Conservation (phyloP, 2,888 invertebrate species). For the Embidobia sp. region DNA sequence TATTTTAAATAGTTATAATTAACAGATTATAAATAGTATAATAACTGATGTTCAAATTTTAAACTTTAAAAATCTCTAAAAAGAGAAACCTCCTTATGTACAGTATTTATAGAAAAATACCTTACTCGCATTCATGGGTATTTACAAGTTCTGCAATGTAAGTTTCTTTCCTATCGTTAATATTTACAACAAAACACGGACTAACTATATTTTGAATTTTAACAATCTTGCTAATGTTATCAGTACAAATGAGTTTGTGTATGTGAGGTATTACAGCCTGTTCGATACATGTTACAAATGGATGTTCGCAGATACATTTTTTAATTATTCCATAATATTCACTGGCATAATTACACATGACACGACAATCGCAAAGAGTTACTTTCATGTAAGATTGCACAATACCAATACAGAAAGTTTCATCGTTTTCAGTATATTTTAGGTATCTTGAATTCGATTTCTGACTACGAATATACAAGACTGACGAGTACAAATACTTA, state of each 20-base stretch:
- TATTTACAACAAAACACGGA: neutral
- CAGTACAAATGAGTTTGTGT: neutral
- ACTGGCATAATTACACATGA: constrained; percentile 29
- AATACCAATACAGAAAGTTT: neutral
- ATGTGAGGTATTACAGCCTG: constrained; percentile 5
- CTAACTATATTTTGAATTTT: neutral
- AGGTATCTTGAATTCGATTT: neutral
- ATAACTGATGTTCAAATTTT: no score
- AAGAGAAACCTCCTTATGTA: no score
- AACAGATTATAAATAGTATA: no score
- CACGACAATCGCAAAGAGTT: neutral
- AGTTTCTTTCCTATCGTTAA: neutral
- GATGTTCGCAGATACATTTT: neutral
- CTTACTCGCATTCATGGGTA: neutral
- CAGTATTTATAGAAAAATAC: no score
- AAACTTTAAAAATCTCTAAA: no score
- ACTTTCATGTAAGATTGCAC: constrained; percentile 11
- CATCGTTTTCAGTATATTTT: neutral
- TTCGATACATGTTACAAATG: neutral
- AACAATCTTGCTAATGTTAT: neutral
- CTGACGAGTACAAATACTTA: constrained; percentile 11
- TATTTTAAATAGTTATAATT: no score
- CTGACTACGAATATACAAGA: neutral
- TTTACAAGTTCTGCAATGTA: neutral
- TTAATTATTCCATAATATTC: constrained; percentile 19